Evolutionary conservation across 2,113 vertebrate genomes (phyloP), one percentile per base, ranked within the genome.

Genomic region (Cyphomyrus plagiostoma): DNA sequence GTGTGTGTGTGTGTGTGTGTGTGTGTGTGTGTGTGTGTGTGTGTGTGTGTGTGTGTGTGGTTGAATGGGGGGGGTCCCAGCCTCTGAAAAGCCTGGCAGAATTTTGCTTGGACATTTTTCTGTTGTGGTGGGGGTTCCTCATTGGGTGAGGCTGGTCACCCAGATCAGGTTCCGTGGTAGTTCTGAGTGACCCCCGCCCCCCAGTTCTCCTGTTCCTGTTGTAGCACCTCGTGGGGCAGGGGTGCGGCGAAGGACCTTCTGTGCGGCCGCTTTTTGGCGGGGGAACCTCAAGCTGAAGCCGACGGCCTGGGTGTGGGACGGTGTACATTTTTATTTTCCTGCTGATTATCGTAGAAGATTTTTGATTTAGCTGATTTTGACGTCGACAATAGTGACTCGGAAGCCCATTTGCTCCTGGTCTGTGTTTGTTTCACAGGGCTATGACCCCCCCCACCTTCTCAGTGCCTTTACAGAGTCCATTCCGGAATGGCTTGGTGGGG

Each of bases 381-480:
- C 88, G 92, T 90, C 89, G 90, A 93, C 74, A 86, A 56, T 95
- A 93, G n/a, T 74, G 66, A 74, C 66, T 74, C 30, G 3, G 10
- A 30, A 62, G 35, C 26, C 66, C 66, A 74, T 74, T 74, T 74
- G 26, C 11, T 95, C 92, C 92, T 95, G 93, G 94, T 95, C 91
- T 95, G 94, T 45, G 19, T 58, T 39, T 1, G 50, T 84, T 89
- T 58, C 83, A 89, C 49, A 58, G 92, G 93, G 95, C 94, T 94
- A 93, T 93, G 92, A 92, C 50, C 93, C 21, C n/a, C n/a, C 58
- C 50, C 26, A 23, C 19, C 91, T 92, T 94, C 93, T 92, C 94
- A 96, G 95, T 96, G 96, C 96, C 96, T 96, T 95, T 93, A 74
- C 93, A 94, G 94, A 92, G 26, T 92, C 91, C 91, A 7, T 30